These are phyloP conservation scores for Psophia crepitans DNA, from an alignment of 2,113 vertebrate species.

Conservation along the genomic window DNA sequence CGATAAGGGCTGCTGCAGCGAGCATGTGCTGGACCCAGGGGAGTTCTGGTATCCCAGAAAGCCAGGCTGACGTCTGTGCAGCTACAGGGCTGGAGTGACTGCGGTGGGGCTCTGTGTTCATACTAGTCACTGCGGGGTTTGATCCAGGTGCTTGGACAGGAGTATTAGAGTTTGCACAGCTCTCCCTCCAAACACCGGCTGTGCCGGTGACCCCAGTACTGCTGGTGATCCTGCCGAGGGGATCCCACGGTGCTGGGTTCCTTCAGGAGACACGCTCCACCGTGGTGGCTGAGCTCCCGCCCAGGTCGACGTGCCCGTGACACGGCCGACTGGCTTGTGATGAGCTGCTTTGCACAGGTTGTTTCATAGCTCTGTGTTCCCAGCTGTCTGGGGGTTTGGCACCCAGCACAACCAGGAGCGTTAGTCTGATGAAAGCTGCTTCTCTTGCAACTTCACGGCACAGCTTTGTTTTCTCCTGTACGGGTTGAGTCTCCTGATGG, in stretches of 20 bases:
- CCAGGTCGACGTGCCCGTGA: neutral
- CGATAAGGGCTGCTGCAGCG: neutral
- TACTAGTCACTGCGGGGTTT: neutral
- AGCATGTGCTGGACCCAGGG: neutral
- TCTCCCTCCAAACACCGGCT: neutral
- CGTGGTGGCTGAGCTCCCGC: neutral
- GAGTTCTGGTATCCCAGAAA: neutral
- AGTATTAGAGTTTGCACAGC: neutral
- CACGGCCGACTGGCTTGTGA: neutral
- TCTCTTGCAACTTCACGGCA: neutral
- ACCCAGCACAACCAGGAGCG: neutral
- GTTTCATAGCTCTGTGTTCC: neutral
- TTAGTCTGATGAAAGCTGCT: neutral
- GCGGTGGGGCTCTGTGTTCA: rapidly evolving
- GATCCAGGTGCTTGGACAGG: neutral
- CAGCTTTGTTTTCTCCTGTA: neutral
- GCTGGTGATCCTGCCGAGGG: neutral
- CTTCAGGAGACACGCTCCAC: neutral
- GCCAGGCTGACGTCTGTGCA: neutral
- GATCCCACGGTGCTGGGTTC: neutral
- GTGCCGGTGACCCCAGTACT: neutral
- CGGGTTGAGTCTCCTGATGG: neutral
- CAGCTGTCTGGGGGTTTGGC: neutral
- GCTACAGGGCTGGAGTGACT: neutral
- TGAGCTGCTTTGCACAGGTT: neutral